Base-by-base conservation (phyloP, 2,888 invertebrate species). In the Drosophila conformis region DNA sequence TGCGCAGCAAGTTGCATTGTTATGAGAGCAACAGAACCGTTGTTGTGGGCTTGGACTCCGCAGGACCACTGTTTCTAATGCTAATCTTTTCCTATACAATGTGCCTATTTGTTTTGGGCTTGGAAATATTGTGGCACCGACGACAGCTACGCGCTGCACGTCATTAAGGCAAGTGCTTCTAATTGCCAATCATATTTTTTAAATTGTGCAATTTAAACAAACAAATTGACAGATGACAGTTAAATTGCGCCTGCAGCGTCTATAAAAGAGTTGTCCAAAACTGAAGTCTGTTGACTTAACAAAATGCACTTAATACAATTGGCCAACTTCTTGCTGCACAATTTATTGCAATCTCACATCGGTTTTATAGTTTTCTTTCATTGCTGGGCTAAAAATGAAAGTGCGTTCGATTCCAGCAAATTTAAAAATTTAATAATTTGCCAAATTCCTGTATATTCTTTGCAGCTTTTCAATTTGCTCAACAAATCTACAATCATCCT, bases 41-140 rank as follows among this genome's bases (percentile, higher is more conserved):
- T 2, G 84, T 86, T 25, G 92, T 93, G 54, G 92, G 91, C 13
- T 38, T 92, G 62, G 92, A 91, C 59, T 91, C 92, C 25, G 90
- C 91, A 1, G 92, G 91, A 18, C 92, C 93, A 0, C 53, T 93
- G 7, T 92, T 93, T 58, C 76, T 91, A 4, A 73, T 93, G 53
- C 72, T 93, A 1, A 63, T 86, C 8, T 38, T 72, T 2, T 81
- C 75, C 7, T 92, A 90, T 59, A 21, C 82, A 0, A 18, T 89
- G 6, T 83, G 87, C n/a, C 25, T 90, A 6, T 51, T 85, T 2
- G 40, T 91, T n/a, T 65, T 92, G 65, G 52, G 78, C n/a, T 4
- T 91, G 33, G 92, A 92, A 72, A 77, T 91, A 59, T 33, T 79
- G 4, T 86, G 82, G 77, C 66, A 80, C 10, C 75, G 71, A 29